Evolutionary conservation across 2,797 vertebrate species (phyloP).

Genomic region (Discoglossus pictus): DNA sequence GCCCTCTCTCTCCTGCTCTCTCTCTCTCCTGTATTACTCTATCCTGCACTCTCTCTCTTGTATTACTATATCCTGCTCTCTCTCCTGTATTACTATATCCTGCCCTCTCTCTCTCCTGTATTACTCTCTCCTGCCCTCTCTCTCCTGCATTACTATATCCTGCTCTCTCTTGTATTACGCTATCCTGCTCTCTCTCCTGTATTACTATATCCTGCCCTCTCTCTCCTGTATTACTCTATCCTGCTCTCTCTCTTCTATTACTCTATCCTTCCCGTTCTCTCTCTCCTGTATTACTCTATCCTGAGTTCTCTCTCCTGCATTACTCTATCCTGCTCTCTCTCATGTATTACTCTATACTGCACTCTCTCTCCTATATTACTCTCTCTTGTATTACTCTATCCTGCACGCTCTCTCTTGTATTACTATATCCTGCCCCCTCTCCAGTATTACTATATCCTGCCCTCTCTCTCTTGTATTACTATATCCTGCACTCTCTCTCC

Average conservation of each 20-base stretch:
- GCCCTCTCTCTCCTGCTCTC: constrained; percentile 10
- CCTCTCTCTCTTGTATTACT: too few species aligned
- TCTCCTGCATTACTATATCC: background rate
- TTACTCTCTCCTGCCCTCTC: background rate
- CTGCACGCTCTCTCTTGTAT: too few species aligned
- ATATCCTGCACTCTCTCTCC: too few species aligned
- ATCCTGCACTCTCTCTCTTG: background rate
- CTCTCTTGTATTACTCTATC: background rate
- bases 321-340: background rate
- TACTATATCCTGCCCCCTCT: too few species aligned
- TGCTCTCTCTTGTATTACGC: background rate
- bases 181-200: background rate
- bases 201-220: background rate
- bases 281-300: background rate
- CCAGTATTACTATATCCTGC: too few species aligned
- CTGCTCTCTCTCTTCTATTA: background rate
- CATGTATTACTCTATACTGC: too few species aligned
- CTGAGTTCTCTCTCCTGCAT: background rate
- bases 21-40: background rate
- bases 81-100: background rate
- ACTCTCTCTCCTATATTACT: background rate
- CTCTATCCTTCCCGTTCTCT: background rate
- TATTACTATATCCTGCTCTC: background rate
- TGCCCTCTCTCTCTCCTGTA: background rate
- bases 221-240: background rate